These are phyloP conservation scores for Iselma pallidipennis DNA, from an alignment of 2,888 invertebrate genomes.

Conservation along the genomic window DNA sequence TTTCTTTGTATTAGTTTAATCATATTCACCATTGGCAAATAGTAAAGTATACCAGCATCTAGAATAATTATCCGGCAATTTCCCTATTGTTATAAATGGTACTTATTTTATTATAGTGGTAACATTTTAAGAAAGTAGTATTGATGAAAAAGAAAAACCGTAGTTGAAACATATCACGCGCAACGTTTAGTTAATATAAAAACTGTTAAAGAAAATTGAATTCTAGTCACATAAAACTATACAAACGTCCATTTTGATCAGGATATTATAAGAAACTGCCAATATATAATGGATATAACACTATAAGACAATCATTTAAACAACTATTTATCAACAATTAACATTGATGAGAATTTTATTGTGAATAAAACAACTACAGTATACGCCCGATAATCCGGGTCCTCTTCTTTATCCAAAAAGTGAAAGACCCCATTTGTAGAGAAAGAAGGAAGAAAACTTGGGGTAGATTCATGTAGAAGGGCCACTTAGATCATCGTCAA, in stretches of 20 bases:
- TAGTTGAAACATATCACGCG: slow-evolving; percentile 20
- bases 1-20: slow-evolving; percentile 5
- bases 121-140: slow-evolving; percentile 11
- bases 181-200: slow-evolving; percentile 8
- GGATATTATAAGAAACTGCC: slow-evolving; percentile 15
- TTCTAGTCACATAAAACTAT: slow-evolving; percentile 20
- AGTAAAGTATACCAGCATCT: slow-evolving; percentile 26
- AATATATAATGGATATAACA: slow-evolving; percentile 30
- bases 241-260: slow-evolving; percentile 4
- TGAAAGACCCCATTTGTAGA: too few species aligned
- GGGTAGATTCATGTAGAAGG: too few species aligned
- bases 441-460: too few species aligned
- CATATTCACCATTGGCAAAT: slow-evolving; percentile 22
- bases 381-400: too few species aligned
- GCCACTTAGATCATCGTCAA: too few species aligned
- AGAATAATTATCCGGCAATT: slow-evolving; percentile 12
- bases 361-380: slow-evolving; percentile 51
- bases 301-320: slow-evolving; percentile 43
- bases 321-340: slow-evolving; percentile 51
- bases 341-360: slow-evolving; percentile 52
- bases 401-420: too few species aligned
- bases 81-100: not conserved
- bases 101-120: too few species aligned
- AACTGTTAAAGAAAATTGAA: slow-evolving; percentile 18
- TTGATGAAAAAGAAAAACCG: slow-evolving; percentile 14